phyloP scores from a whole-genome alignment of 1,140 invertebrate species.

The Drosophila pseudoananassae region DNA sequence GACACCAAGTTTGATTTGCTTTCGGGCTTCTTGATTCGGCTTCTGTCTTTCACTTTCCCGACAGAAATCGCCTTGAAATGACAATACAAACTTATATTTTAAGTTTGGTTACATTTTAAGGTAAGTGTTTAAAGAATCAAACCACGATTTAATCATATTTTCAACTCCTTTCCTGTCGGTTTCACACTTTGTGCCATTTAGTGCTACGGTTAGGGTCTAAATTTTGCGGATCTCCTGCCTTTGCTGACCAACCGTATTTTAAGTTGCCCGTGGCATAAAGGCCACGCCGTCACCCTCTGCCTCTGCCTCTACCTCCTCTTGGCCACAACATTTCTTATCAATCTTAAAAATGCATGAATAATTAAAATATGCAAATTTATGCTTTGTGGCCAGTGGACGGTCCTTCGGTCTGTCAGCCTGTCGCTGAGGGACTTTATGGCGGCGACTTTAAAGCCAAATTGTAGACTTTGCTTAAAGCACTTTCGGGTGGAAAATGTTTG shows the following conservation, averaged over 20 bases:
- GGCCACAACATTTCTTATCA: constrained; percentile 68
- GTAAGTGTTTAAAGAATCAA: neutral
- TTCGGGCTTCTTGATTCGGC: constrained; percentile 36
- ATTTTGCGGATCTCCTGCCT: constrained; percentile 15
- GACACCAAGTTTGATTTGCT: constrained; percentile 67
- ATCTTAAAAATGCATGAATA: constrained; percentile 82
- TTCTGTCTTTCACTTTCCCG: constrained; percentile 13
- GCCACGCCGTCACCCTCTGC: neutral
- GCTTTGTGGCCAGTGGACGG: constrained; percentile 56
- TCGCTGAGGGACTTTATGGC: constrained; percentile 11
- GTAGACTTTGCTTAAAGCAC: constrained; percentile 39
- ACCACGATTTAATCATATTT: constrained; percentile 17
- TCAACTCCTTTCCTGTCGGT: constrained; percentile 22
- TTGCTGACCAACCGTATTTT: constrained; percentile 31
- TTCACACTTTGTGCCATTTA: constrained; percentile 13
- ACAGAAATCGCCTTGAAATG: neutral
- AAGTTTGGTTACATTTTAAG: neutral
- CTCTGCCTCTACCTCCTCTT: neutral
- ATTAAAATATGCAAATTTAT: constrained; percentile 81
- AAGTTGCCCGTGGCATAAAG: constrained; percentile 25
- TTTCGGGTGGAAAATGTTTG: constrained; percentile 53
- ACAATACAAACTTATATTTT: neutral
- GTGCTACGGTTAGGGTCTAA: neutral
- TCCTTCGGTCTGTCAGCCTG: neutral
- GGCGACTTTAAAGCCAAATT: constrained; percentile 50